Conservation (phyloP, 1,140 invertebrate species). For the Drosophila tsacasi region DNA sequence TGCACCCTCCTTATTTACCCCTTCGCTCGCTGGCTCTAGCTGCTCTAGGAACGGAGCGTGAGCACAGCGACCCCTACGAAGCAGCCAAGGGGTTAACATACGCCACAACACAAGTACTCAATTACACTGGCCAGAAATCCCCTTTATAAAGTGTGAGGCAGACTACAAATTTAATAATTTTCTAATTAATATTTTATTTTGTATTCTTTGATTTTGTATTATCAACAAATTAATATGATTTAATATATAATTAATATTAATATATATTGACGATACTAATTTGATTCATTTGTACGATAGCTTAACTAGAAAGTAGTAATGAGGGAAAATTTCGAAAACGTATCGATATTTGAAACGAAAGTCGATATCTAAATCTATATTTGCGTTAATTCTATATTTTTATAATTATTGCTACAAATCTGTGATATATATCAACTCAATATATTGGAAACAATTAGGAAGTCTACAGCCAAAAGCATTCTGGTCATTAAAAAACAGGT, state of each 20-base stretch:
- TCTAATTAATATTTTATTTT: no score
- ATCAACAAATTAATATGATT: no score
- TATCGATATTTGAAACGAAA: neutral
- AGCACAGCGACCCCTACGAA: constrained; percentile 38
- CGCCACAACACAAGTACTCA: constrained; percentile 47
- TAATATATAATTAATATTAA: no score
- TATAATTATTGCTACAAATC: no score
- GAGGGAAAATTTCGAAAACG: neutral
- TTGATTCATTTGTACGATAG: neutral
- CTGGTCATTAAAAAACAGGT: no score
- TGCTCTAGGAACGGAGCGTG: constrained; percentile 64
- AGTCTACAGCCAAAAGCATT: neutral
- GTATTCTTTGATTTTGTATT: no score
- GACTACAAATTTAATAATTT: no score
- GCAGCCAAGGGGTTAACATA: constrained; percentile 45
- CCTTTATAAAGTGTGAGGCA: no score
- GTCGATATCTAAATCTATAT: neutral
- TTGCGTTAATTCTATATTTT: neutral
- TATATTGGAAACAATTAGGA: neutral
- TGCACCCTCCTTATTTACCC: constrained; percentile 3
- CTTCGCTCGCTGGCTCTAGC: constrained; percentile 31
- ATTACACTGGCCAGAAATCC: constrained; percentile 22
- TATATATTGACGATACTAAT: no score
- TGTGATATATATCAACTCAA: neutral
- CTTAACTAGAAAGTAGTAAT: neutral